Evolutionary conservation across 2,113 vertebrate genomes (phyloP).

Genomic region (Oncorhynchus masou): DNA sequence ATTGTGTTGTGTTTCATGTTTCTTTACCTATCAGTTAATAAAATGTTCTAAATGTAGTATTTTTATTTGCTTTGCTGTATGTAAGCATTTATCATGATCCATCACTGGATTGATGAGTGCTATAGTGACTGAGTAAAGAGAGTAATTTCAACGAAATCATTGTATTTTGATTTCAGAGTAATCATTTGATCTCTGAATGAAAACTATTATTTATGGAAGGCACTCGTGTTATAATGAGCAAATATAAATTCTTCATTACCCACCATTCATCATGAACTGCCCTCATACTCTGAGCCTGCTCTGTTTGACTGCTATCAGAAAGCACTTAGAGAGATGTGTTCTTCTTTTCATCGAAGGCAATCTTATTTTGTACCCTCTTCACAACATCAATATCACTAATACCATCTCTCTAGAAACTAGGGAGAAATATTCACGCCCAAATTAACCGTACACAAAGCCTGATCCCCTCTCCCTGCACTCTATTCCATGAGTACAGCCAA

Average conservation of each 20-base stretch:
- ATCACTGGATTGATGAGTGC: no score
- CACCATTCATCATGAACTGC: constrained; percentile 8
- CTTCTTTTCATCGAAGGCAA: constrained; percentile 40
- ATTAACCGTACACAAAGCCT: constrained; percentile 37
- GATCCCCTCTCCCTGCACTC: constrained; percentile 12
- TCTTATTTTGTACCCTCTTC: constrained; percentile 36
- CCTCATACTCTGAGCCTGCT: constrained; percentile 14
- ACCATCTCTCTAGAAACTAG: constrained; percentile 27
- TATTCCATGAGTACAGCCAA: not conserved
- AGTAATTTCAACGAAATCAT: constrained; percentile 26
- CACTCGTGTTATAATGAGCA: constrained; percentile 43
- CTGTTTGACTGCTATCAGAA: not conserved
- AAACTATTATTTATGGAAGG: constrained; percentile 27
- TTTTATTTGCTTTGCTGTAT: no score
- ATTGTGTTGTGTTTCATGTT: no score
- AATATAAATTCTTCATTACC: constrained; percentile 49
- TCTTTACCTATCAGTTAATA: no score
- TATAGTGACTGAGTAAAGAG: no score
- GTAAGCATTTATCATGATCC: no score
- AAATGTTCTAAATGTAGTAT: no score
- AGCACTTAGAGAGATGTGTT: constrained; percentile 21
- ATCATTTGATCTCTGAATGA: constrained; percentile 53
- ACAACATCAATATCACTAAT: constrained; percentile 45
- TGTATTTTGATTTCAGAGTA: constrained; percentile 42
- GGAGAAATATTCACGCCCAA: constrained; percentile 33